phyloP scores from a whole-genome alignment of 2,888 invertebrate species.

The Cheiracanthium punctorium region DNA sequence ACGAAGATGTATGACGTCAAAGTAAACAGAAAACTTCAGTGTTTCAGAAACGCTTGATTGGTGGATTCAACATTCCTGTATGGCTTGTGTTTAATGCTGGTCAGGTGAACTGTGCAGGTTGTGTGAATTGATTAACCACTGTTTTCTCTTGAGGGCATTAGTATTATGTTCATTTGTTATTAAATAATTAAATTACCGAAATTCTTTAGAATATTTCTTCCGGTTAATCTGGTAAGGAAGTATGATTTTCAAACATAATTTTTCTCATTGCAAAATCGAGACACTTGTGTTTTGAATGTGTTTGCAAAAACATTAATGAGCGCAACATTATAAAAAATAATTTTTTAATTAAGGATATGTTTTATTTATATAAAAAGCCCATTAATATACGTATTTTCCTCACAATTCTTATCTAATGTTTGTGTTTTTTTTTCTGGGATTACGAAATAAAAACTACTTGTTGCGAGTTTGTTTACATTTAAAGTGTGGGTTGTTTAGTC shows the following conservation, averaged over 20 bases:
- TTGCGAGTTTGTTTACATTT: not conserved
- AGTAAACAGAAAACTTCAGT: slow-evolving; percentile 58
- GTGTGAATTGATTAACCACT: slow-evolving; percentile 24
- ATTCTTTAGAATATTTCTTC: not conserved
- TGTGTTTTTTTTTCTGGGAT: too few relatives aligned
- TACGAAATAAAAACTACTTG: not conserved
- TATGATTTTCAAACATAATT: too few relatives aligned
- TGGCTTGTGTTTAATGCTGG: slow-evolving; percentile 44
- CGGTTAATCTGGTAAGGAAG: not conserved
- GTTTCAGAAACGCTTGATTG: slow-evolving; percentile 36
- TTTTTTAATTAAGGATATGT: too few relatives aligned
- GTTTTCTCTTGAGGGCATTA: slow-evolving; percentile 6
- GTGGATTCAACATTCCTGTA: slow-evolving; percentile 49
- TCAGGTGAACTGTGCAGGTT: slow-evolving; percentile 48
- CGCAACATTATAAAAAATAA: too few relatives aligned
- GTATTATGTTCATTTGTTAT: not conserved
- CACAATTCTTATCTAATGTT: too few relatives aligned
- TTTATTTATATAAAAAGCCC: too few relatives aligned
- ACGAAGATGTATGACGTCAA: slow-evolving; percentile 32
- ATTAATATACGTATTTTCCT: too few relatives aligned
- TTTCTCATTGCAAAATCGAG: too few relatives aligned
- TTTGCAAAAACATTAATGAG: too few relatives aligned
- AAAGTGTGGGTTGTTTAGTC: too few relatives aligned
- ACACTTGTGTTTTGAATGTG: too few relatives aligned
- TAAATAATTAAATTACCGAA: not conserved